Percentiles rank a stretch among this genome's conserved stretches.
Evolutionary conservation across 2,797 vertebrate species (phyloP).

Genomic region (Parauchenoglanis punctatus): DNA sequence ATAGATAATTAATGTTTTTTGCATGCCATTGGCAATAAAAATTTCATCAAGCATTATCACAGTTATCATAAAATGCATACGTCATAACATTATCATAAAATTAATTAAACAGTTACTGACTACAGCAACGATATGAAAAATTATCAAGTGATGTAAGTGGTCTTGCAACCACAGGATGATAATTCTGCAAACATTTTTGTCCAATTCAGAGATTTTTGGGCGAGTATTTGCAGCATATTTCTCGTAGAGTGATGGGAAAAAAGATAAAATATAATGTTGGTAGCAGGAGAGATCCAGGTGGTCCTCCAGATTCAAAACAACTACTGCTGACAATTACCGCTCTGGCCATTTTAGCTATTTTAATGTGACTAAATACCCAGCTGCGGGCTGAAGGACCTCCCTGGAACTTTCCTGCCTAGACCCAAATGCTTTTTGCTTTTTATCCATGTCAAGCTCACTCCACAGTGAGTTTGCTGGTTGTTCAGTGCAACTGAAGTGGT

Average conservation of each 20-base stretch:
- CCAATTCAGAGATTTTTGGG: not conserved
- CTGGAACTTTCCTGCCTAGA: slow-evolving; percentile 33
- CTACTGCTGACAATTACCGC: slow-evolving; percentile 40
- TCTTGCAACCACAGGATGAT: not conserved
- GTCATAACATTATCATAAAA: not conserved
- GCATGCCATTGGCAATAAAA: no score
- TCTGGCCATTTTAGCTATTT: slow-evolving; percentile 40
- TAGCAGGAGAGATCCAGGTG: slow-evolving; percentile 50
- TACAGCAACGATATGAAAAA: not conserved
- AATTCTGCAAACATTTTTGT: not conserved
- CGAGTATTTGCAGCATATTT: not conserved
- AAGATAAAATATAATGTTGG: slow-evolving; percentile 46
- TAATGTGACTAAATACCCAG: not conserved
- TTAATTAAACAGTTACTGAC: not conserved
- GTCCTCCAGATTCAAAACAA: slow-evolving; percentile 55
- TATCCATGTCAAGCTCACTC: no score
- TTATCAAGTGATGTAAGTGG: not conserved
- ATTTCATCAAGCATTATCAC: not conserved
- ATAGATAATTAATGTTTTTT: not conserved
- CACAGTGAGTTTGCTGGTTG: slow-evolving; percentile 27
- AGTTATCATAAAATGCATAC: not conserved
- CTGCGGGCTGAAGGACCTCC: not conserved
- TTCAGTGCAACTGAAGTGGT: slow-evolving; percentile 61
- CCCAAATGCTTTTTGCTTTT: slow-evolving; percentile 55
- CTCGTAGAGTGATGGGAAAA: slow-evolving; percentile 41